These are phyloP conservation scores for Nyctereutes procyonoides DNA, from an alignment of 2,113 vertebrate species.

Conservation along the genomic window DNA sequence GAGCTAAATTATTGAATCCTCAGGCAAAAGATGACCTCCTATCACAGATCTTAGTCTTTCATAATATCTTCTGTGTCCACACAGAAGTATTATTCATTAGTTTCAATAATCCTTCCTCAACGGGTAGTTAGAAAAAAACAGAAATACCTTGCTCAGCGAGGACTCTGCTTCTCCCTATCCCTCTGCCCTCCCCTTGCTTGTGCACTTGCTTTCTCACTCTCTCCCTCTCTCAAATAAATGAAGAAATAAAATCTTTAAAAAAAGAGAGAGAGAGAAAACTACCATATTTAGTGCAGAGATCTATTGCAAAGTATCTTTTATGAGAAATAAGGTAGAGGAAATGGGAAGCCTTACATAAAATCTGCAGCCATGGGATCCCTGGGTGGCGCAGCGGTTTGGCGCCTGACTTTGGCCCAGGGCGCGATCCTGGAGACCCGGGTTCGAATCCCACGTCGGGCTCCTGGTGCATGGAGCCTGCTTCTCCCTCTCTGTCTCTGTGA, in stretches of 20 bases:
- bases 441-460: no score
- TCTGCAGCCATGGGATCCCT: background rate
- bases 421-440: no score
- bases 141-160: background rate
- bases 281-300: background rate
- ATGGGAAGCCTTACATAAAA: background rate
- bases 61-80: background rate
- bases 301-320: background rate
- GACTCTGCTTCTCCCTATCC: background rate
- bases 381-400: no score
- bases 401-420: no score
- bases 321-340: conserved; percentile 8
- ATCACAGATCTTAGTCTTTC: background rate
- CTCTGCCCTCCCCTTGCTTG: background rate
- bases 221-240: background rate
- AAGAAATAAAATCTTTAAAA: background rate
- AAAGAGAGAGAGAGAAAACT: background rate
- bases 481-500: no score
- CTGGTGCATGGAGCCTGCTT: no score
- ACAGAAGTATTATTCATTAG: background rate
- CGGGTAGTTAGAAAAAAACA: background rate
- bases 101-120: conserved; percentile 30
- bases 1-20: background rate
- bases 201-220: background rate
- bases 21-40: background rate